Base-by-base conservation (phyloP, 2,113 vertebrate species). In the Dendropsophus ebraccatus region DNA sequence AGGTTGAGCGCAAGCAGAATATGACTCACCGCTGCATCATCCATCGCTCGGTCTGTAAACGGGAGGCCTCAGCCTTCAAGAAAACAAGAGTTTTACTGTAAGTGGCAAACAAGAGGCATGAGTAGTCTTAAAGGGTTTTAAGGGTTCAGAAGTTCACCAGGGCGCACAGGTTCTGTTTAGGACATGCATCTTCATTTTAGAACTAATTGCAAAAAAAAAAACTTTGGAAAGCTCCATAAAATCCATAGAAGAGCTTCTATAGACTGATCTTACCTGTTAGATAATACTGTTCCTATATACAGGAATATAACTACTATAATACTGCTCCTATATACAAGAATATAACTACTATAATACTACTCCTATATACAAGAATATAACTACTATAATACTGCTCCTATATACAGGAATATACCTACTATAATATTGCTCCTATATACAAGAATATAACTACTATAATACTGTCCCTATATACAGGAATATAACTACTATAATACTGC, bases 11-110 rank as follows among this genome's bases (percentile, higher is more conserved):
- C n/a, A n/a, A n/a, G n/a, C 13, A 60, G 35, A 23, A 32, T 58
- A n/a, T 60, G 77, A 79, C 30, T 79, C 54, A 60, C 52, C 28
- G n/a, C 73, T 30, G 73, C 49, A 52, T 76, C n/a, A 28, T 75
- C 72, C 23, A 14, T n/a, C 1, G n/a, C 47, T 30, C 17, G 47
- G 30, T 12, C 41, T 50, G 13, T 7, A 19, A 47, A 76, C 23
- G 2, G 0, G 12, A 49, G 45, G 73, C 14, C 25, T 14, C 25
- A n/a, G n/a, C 9, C 32, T 35, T 35, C 12, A 1, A 37, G 30
- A 32, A 19, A 37, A 37, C 30, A 69, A 0, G 4, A 67, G 6
- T 67, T 28, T 32, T 32, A 67, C 28, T 5, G 62, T 67, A 67
- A 17, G 13, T 37, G 65, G 32, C 16, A 35, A 32, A 32, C 1